Conservation (phyloP, 2,888 invertebrate genomes). For the Clistopyga incitator region DNA sequence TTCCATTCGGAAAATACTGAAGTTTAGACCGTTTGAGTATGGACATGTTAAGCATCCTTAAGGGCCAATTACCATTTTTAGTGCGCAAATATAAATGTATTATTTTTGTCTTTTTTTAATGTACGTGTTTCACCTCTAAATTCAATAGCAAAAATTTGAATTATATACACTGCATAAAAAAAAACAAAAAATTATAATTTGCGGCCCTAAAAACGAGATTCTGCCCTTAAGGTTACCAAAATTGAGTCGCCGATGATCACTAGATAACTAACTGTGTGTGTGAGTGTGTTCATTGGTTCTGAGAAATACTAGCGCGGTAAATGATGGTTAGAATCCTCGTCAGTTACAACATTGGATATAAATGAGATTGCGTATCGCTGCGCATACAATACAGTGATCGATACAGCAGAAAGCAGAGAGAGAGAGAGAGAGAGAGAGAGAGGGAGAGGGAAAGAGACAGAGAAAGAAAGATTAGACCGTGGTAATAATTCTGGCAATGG, state of each 20-base stretch:
- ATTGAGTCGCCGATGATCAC: conserved; percentile 6
- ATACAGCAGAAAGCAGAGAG: conserved; percentile 39
- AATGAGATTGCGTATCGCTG: conserved; percentile 70
- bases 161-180: neutral
- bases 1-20: no score
- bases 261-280: neutral
- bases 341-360: conserved; percentile 82
- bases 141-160: neutral
- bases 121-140: neutral
- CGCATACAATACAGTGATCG: conserved; percentile 58
- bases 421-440: conserved; percentile 14
- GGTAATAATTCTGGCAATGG: conserved; percentile 42
- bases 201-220: conserved; percentile 4
- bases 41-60: no score
- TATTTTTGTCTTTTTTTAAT: neutral
- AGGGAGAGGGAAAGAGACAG: no score
- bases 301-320: conserved; percentile 83
- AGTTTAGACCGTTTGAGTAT: no score
- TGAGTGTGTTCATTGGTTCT: conserved; percentile 80
- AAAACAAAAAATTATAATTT: neutral
- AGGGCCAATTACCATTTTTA: conserved; percentile 2
- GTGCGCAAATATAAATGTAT: neutral
- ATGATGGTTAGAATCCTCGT: conserved; percentile 83
- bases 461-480: conserved; percentile 50
- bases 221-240: neutral